Percentiles rank a stretch among this genome's conserved stretches.
Evolutionary conservation across 2,797 vertebrate species (phyloP).

Genomic region (Acestrorhynchus altus): DNA sequence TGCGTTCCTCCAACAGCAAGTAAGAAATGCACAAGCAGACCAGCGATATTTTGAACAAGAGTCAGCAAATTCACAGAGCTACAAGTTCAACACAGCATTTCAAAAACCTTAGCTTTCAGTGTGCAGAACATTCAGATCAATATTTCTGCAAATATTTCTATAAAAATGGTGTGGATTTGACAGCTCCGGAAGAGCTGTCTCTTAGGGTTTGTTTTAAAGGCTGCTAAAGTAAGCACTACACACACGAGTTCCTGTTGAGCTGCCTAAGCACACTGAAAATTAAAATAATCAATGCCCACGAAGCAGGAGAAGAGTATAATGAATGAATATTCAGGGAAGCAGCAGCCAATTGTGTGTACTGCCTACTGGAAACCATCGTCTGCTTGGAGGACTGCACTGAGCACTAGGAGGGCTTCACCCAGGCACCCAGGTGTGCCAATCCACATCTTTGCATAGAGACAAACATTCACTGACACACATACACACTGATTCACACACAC

Average conservation of each 20-base stretch:
- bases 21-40: not conserved
- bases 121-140: not conserved
- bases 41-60: not conserved
- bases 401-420: no score
- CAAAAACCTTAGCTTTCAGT: not conserved
- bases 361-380: no score
- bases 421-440: no score
- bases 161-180: not conserved
- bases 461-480: no score
- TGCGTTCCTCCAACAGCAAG: constrained; percentile 16
- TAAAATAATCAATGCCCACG: no score
- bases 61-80: not conserved
- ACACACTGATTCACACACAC: no score
- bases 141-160: not conserved
- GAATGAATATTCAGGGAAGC: no score
- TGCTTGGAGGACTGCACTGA: no score
- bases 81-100: not conserved
- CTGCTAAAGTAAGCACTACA: not conserved
- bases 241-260: not conserved
- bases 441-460: no score
- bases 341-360: no score
- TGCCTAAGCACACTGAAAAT: not conserved
- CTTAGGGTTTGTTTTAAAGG: not conserved
- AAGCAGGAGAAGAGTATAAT: no score
- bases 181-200: not conserved